Evolutionary conservation across 2,888 invertebrate genomes (phyloP), one percentile per base, ranked within the genome.

Genomic region (Conus canariensis): DNA sequence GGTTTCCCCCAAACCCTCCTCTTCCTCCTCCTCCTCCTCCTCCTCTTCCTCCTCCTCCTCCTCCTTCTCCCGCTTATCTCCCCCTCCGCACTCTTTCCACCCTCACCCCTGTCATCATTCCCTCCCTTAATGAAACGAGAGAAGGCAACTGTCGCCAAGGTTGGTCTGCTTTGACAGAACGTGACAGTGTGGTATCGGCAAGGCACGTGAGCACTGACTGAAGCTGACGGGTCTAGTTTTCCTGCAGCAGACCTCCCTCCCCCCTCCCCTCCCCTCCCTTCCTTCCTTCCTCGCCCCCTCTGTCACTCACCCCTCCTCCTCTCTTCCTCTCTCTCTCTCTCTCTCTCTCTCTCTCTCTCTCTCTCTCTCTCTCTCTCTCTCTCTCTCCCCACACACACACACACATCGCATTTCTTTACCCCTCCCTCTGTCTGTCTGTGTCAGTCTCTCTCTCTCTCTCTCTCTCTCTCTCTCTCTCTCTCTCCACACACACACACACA

Each of bases 281-380:
- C 16, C 86, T 60, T 19, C 59, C 80, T 67, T 5, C 80, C 58
- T 30, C 67, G 19, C 22, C n/a, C 12, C 3, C 64, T 64, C 64
- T n/a, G 9, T 19, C 22, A 16, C 59, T 56, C 58, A 22, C 88
- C 3, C 80, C 25, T 59, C 59, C 86, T 30, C 80, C 60, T 59
- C 30, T 58, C 86, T 86, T 30, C 60, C 77, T 60, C n/a, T 77
- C 87, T 19, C 19, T 19, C 14, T 64, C 56, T 67, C 83, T 89
- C 83, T 67, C 87, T 60, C 77, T 45, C 45, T 87, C 87, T 87
- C 59, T 30, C 77, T 90, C 85, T 59, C 77, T 86, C 58, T 87
- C 87, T 87, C 5, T 70, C 87, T 70, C 80, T 58, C 80, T 88
- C 80, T 58, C 80, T 25, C 58, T 58, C 87, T 88, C 88, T 74